Conservation (phyloP, 2,888 invertebrate species). For the Steromphala cineraria region DNA sequence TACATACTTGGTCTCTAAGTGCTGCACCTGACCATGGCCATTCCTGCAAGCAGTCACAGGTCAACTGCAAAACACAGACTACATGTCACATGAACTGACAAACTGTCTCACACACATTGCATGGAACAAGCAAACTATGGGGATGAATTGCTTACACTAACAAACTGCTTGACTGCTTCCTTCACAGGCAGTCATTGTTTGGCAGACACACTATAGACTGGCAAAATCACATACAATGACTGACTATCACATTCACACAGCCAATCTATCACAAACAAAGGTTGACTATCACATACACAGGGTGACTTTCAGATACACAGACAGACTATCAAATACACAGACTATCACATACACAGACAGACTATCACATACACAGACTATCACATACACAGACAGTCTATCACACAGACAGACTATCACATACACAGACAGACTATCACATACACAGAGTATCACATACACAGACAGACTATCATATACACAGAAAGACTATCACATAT, state of each 20-base stretch:
- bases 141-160: no score
- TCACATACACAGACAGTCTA: neutral
- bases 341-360: neutral
- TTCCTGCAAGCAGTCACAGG: neutral
- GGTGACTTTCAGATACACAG: neutral
- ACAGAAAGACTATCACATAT: neutral
- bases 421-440: neutral
- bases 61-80: no score
- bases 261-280: no score
- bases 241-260: neutral
- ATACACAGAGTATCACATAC: neutral
- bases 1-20: neutral
- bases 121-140: no score
- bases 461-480: neutral
- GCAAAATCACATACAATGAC: neutral
- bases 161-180: no score
- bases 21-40: neutral
- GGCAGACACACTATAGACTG: no score
- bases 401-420: neutral
- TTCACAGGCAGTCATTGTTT: no score
- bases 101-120: no score
- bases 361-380: constrained; percentile 3
- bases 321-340: neutral
- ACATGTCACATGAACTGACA: no score
- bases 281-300: no score